Conservation (phyloP, 2,113 vertebrate genomes). For the Alligator sinensis region DNA sequence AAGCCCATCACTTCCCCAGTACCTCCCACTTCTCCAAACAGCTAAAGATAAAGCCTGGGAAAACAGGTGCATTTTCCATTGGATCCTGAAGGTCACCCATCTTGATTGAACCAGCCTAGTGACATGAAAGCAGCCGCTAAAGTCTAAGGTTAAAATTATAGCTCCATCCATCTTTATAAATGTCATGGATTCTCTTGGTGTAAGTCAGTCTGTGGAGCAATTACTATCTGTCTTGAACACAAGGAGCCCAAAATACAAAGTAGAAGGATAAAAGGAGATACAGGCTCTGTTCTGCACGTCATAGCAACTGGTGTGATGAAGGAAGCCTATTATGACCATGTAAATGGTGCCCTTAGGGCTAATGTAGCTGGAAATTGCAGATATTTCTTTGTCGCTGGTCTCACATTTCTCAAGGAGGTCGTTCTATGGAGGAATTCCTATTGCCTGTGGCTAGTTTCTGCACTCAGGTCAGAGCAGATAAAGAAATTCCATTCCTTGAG, state of each 20-base stretch:
- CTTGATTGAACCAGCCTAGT: slow-evolving; percentile 16
- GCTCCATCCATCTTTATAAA: background rate
- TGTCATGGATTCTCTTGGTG: background rate
- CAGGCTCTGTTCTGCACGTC: background rate
- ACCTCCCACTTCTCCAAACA: background rate
- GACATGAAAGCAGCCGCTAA: background rate
- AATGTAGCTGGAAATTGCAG: slow-evolving; percentile 40
- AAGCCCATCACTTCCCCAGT: background rate
- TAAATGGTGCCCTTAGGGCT: slow-evolving; percentile 27
- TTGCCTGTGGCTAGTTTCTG: slow-evolving; percentile 24
- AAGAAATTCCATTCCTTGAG: slow-evolving; percentile 33
- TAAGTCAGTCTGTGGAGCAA: slow-evolving; percentile 26
- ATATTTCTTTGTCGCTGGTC: slow-evolving; percentile 46
- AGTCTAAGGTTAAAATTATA: background rate
- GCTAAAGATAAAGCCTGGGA: slow-evolving; percentile 5
- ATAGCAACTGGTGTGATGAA: slow-evolving; percentile 20
- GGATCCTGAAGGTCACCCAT: slow-evolving; percentile 27
- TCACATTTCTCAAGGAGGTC: slow-evolving; percentile 36
- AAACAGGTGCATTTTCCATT: slow-evolving; percentile 39
- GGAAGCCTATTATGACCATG: slow-evolving; percentile 37
- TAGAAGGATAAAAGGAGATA: slow-evolving; percentile 1
- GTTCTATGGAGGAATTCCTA: slow-evolving; percentile 45
- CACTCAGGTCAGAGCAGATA: slow-evolving; percentile 47
- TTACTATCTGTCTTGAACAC: slow-evolving; percentile 28
- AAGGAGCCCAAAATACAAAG: slow-evolving; percentile 30